Evolutionary conservation across 92 coral and sea anemone genomes (phyloP).

Genomic region (Phymanthus crucifer): DNA sequence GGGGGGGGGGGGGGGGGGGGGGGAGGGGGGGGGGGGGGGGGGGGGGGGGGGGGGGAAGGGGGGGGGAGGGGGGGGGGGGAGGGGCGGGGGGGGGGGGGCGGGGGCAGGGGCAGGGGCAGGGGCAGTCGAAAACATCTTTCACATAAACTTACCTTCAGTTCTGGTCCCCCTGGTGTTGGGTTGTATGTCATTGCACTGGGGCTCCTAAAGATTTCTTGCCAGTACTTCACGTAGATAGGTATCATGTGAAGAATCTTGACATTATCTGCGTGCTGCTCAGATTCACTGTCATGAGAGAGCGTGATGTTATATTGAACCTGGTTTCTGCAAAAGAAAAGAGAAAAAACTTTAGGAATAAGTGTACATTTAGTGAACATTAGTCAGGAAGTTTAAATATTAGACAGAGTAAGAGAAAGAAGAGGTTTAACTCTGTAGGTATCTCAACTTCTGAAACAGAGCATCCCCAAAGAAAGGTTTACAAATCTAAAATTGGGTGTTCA

Average conservation of each 20-base stretch:
- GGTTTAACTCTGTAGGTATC: no score
- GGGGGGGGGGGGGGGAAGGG: not conserved
- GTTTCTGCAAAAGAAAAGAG: slow-evolving; percentile 46
- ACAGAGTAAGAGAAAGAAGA: no score
- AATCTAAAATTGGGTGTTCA: no score
- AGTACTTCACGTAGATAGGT: slow-evolving; percentile 71
- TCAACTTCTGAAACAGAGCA: no score
- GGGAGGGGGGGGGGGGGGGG: not conserved
- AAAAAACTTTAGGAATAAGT: not conserved
- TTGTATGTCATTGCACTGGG: slow-evolving; percentile 10
- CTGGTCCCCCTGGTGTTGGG: slow-evolving; percentile 48
- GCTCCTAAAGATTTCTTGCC: not conserved
- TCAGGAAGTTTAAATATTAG: no score
- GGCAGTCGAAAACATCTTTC: no score
- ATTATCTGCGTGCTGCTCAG: slow-evolving; percentile 68
- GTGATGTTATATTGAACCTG: slow-evolving; percentile 76
- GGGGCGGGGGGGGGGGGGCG: not conserved
- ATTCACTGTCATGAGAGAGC: slow-evolving; percentile 57
- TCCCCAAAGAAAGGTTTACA: no score
- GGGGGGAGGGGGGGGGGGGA: not conserved
- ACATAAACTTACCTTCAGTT: slow-evolving; percentile 54
- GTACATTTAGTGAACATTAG: not conserved
- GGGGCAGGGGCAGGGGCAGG: not conserved
- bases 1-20: no score
- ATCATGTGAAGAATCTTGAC: slow-evolving; percentile 83